phyloP scores from a whole-genome alignment of 1,140 invertebrate species.

The Pogonus chalceus region DNA sequence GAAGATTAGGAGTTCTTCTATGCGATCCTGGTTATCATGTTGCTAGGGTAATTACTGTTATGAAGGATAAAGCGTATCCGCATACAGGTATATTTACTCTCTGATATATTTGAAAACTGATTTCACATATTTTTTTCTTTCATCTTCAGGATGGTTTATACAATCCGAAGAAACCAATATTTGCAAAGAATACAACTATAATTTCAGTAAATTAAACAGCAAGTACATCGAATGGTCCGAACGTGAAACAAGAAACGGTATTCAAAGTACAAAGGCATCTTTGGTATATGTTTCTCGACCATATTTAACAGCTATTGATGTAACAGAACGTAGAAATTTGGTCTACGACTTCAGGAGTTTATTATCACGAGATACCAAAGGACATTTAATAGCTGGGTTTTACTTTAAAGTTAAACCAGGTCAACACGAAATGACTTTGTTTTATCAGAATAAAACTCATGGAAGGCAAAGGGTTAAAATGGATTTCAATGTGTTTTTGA shows the following conservation, averaged over 20 bases:
- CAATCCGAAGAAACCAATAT: slow-evolving; percentile 62
- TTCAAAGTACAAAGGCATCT: slow-evolving; percentile 44
- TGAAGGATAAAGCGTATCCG: slow-evolving; percentile 72
- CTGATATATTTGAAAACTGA: slow-evolving; percentile 14
- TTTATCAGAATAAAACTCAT: slow-evolving; percentile 62
- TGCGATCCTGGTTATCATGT: slow-evolving; percentile 88
- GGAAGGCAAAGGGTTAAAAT: slow-evolving; percentile 58
- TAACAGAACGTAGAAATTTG: slow-evolving; percentile 79
- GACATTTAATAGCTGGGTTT: slow-evolving; percentile 67
- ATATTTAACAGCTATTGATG: slow-evolving; percentile 70
- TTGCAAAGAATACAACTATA: slow-evolving; percentile 75
- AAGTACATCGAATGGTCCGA: slow-evolving; percentile 78
- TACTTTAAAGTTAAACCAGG: slow-evolving; percentile 64
- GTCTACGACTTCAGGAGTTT: slow-evolving; percentile 81
- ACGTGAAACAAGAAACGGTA: slow-evolving; percentile 50
- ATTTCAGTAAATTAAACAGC: slow-evolving; percentile 48
- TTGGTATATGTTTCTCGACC: slow-evolving; percentile 68
- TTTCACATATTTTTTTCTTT: neutral
- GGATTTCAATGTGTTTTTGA: slow-evolving; percentile 54
- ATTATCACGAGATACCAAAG: slow-evolving; percentile 67
- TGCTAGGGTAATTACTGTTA: slow-evolving; percentile 71
- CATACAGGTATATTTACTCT: slow-evolving; percentile 75
- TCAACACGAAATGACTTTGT: slow-evolving; percentile 62
- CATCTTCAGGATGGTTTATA: slow-evolving; percentile 61
- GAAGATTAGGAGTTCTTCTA: slow-evolving; percentile 62